Evolutionary conservation across 1,140 invertebrate species (phyloP).

Genomic region (Campoletis sonorensis): DNA sequence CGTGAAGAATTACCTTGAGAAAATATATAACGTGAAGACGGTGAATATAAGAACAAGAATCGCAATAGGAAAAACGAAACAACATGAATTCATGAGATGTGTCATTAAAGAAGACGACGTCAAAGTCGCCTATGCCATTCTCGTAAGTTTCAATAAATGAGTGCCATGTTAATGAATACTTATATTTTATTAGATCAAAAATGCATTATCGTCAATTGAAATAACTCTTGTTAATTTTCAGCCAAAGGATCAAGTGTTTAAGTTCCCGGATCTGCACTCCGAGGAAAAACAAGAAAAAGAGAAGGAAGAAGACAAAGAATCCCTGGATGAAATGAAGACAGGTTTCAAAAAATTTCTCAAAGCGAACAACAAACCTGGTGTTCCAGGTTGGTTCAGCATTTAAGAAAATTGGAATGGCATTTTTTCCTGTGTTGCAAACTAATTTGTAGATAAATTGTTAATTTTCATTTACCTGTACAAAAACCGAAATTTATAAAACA

Average conservation of each 20-base stretch:
- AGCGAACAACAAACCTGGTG: constrained; percentile 75
- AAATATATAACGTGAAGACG: constrained; percentile 93
- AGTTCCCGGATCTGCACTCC: constrained; percentile 78
- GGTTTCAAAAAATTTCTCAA: constrained; percentile 74
- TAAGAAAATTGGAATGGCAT: constrained; percentile 61
- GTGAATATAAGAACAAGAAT: constrained; percentile 85
- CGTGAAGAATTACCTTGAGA: constrained; percentile 94
- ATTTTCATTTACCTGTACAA: too few species aligned
- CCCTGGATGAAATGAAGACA: constrained; percentile 74
- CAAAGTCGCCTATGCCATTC: constrained; percentile 87
- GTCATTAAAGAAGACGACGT: constrained; percentile 90
- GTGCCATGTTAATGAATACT: too few species aligned
- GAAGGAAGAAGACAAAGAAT: constrained; percentile 76
- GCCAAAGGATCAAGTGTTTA: constrained; percentile 77
- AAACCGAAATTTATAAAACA: too few species aligned
- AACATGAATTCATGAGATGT: constrained; percentile 77
- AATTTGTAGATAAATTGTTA: constrained; percentile 13
- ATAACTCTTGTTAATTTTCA: constrained; percentile 62
- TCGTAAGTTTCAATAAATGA: constrained; percentile 88
- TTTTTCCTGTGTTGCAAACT: background rate
- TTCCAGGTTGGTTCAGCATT: constrained; percentile 81
- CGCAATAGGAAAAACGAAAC: constrained; percentile 79
- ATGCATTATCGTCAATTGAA: background rate
- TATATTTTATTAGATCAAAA: too few species aligned
- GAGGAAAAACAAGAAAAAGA: constrained; percentile 61